Evolutionary conservation across 2,888 invertebrate species (phyloP), one percentile per base, ranked within the genome.

Genomic region (Meloe dianella): DNA sequence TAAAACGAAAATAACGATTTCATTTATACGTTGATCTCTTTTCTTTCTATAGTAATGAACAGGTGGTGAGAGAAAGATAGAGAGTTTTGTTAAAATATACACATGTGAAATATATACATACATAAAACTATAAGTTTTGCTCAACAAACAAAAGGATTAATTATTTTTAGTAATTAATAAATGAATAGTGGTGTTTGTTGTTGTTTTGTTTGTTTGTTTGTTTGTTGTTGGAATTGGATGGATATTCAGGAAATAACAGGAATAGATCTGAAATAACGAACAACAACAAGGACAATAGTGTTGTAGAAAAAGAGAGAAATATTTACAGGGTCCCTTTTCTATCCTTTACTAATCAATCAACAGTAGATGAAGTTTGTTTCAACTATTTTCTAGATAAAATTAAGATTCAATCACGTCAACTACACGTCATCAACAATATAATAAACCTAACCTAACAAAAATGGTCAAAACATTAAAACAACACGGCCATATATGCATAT

Each of bases 1-100:
- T 79, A 80, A 79, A 79, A 79, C 73, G 77, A 77, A 78, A 80
- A 80, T 76, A 14, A 76, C 79, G 76, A 76, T 76, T 77, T 76
- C 74, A 72, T 74, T 63, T 51, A 14, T 71, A 73, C 67, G 70
- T 74, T 72, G 74, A 70, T 76, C 73, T 74, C 75, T 73, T 67
- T 70, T 65, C 60, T 58, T 58, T 17, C 64, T 58, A 4, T 30
- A 24, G 60, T 38, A 30, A 59, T 61, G 67, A 77, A 74, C 73
- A 75, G 71, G 73, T 73, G 72, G 72, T 65, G 38, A 65, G 62
- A 74, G 56, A 67, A 73, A 69, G 75, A 75, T 64, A n/a, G n/a
- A n/a, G n/a, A n/a, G n/a, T n/a, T n/a, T n/a, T n/a, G n/a, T n/a
- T n/a, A n/a, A n/a, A n/a, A n/a, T n/a, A n/a, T n/a, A n/a, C n/a